Base-by-base conservation (phyloP, 2,113 vertebrate species). In the Poicephalus meyeri region DNA sequence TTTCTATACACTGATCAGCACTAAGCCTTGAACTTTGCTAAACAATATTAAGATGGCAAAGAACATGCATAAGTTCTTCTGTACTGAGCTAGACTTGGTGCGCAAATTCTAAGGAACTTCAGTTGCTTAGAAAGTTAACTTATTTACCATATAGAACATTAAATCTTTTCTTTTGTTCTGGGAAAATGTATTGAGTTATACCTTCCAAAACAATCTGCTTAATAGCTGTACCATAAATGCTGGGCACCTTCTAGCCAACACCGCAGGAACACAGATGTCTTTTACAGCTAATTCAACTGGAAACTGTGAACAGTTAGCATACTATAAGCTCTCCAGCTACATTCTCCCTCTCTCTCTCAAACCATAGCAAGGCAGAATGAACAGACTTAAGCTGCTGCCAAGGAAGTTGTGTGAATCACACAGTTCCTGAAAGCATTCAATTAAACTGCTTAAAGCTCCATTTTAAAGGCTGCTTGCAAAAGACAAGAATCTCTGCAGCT, bases 351-450 rank as follows among this genome's bases (percentile, higher is more conserved):
- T 66, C 91, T 79, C 58, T 93, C 77, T 53, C 88, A 64, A 76
- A 91, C 91, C 89, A 76, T 85, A 94, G 91, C 73, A 92, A 68
- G 83, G 69, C 91, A 85, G 84, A 95, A 88, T 37, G 78, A 95
- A 74, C 88, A 94, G 90, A 69, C 91, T 77, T 76, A 78, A 78
- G 94, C 8, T 44, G 24, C 58, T 89, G 81, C 80, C 94, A 95
- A 89, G 71, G 85, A 96, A 95, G 84, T 44, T 91, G 52, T 81
- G 80, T 86, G 87, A 92, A 95, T 89, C 89, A 80, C 80, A 86
- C 9, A 8, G 71, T 68, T 86, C 84, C 87, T 89, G 41, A 96
- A 96, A 93, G 84, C 29, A 89, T 49, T 87, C 77, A 92, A 79
- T 81, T 88, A 35, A 79, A 83, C 87, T 55, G 72, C 50, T 91